Evolutionary conservation across 1,140 invertebrate genomes (phyloP).

Genomic region (Colletes latitarsis): DNA sequence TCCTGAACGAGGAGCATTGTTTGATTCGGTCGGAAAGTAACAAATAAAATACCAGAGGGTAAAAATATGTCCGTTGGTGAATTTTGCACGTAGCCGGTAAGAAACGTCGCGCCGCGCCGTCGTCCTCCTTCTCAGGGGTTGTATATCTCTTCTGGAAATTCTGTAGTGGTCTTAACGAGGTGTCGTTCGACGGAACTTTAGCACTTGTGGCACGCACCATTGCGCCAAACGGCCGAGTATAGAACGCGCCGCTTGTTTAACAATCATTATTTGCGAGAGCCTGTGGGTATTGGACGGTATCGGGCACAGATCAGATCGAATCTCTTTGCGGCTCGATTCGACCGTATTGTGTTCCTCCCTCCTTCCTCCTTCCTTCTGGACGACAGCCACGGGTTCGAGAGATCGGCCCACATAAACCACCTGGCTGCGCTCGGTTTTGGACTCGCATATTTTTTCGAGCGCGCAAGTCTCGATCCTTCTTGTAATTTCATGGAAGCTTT

Average conservation of each 20-base stretch:
- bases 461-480: not conserved
- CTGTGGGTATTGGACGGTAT: conserved; percentile 66
- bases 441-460: not conserved
- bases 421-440: conserved; percentile 7
- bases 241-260: conserved; percentile 71
- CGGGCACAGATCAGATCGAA: conserved; percentile 71
- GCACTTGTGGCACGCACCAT: conserved; percentile 68
- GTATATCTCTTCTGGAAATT: conserved; percentile 54
- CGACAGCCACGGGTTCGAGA: conserved; percentile 47
- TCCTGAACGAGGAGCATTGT: not conserved
- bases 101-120: not conserved
- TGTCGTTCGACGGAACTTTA: conserved; percentile 64
- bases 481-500: not conserved
- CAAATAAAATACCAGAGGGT: too few species aligned
- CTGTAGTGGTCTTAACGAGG: conserved; percentile 69
- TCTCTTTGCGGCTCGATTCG: conserved; percentile 60
- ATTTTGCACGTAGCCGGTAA: not conserved
- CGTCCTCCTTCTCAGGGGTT: conserved; percentile 23
- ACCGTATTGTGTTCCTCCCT: conserved; percentile 64
- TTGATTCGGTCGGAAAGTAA: not conserved
- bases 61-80: not conserved
- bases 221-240: conserved; percentile 54
- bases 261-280: conserved; percentile 77
- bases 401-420: conserved; percentile 56
- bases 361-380: conserved; percentile 12